These are phyloP conservation scores for Argyresthia albistria DNA, from an alignment of 2,888 invertebrate species.

Conservation along the genomic window DNA sequence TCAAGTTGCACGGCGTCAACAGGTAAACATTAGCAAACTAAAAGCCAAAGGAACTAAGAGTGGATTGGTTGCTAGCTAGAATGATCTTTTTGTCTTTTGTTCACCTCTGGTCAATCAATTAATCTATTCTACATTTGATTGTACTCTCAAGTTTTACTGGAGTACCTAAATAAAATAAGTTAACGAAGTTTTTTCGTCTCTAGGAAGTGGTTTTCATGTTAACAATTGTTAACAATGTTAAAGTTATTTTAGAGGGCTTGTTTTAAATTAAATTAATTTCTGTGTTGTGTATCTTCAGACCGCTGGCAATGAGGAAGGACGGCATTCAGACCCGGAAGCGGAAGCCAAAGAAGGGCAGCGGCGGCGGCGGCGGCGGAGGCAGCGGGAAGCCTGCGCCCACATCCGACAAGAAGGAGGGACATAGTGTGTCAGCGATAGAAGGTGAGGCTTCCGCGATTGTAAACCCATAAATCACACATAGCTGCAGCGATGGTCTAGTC, in stretches of 20 bases:
- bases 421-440: constrained; percentile 53
- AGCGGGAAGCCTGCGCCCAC: constrained; percentile 43
- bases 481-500: too few relatives aligned
- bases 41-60: not conserved
- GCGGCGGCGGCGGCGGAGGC: constrained; percentile 67
- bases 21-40: constrained; percentile 26
- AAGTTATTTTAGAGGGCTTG: too few relatives aligned
- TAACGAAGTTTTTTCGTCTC: too few relatives aligned
- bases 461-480: too few relatives aligned
- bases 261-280: not conserved
- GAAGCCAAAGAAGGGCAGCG: constrained; percentile 87
- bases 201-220: too few relatives aligned
- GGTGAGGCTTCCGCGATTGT: constrained; percentile 32
- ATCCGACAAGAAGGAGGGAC: constrained; percentile 53
- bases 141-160: too few relatives aligned
- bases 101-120: too few relatives aligned
- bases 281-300: constrained; percentile 88
- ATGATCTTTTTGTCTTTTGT: not conserved
- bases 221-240: too few relatives aligned
- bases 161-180: too few relatives aligned
- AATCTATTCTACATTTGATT: too few relatives aligned
- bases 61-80: too few relatives aligned
- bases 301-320: constrained; percentile 95
- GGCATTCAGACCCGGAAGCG: constrained; percentile 97
- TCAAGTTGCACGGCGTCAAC: constrained; percentile 94